A percentile compares a stretch with the other conserved stretches of the same genome.
These are phyloP conservation scores for Rafetus swinhoei DNA, from an alignment of 2,113 vertebrate genomes.

Conservation along the genomic window DNA sequence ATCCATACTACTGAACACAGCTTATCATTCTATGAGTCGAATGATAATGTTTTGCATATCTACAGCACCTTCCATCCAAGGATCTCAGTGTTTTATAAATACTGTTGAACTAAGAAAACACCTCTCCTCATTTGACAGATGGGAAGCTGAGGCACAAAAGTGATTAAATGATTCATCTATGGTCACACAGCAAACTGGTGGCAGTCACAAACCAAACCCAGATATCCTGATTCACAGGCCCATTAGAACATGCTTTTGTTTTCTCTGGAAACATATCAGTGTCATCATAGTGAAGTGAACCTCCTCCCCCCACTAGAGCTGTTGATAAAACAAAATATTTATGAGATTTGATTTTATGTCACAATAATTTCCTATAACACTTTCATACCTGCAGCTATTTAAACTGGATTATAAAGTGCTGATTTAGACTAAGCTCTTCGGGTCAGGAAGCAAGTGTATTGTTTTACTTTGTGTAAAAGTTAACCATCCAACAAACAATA, in stretches of 20 bases:
- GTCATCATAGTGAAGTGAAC: neutral
- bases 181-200: neutral
- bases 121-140: rapidly evolving
- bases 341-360: neutral
- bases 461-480: neutral
- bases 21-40: rapidly evolving
- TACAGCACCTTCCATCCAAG: neutral
- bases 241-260: rapidly evolving
- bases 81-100: rapidly evolving
- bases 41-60: rapidly evolving
- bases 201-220: neutral
- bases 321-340: rapidly evolving
- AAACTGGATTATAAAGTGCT: neutral
- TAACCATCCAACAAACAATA: too few relatives aligned
- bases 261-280: neutral
- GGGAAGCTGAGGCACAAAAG: neutral
- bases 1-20: neutral
- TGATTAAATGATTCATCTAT: neutral
- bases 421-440: rapidly evolving
- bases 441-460: rapidly evolving
- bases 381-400: neutral
- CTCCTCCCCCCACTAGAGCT: neutral
- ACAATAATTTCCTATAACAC: rapidly evolving
- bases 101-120: rapidly evolving
- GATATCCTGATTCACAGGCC: neutral